Base-by-base conservation (phyloP, 2,113 vertebrate genomes). In the Haemorhous mexicanus region DNA sequence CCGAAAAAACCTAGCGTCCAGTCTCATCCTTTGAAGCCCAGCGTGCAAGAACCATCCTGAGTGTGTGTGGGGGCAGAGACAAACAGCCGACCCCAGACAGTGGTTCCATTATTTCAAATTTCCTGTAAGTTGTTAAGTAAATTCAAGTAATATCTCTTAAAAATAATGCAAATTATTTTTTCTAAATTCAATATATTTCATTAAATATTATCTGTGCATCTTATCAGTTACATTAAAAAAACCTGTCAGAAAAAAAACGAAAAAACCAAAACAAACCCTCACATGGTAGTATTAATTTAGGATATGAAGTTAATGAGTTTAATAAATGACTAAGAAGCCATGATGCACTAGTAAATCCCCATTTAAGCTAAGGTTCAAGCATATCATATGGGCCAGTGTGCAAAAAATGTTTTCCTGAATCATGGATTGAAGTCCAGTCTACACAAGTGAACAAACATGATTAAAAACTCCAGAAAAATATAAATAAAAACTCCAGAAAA, bases 221-320 rank as follows among this genome's bases (percentile, higher is more conserved):
- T 56, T 15, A 32, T 83, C 21, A 37, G n/a, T 44, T 84, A 7
- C 6, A 33, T 47, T 47, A 16, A 18, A 73, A 80, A 43, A 22
- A 15, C 19, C 8, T 69, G 13, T 18, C 46, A 44, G 14, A 14
- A 91, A 30, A 83, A n/a, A 39, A 27, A 5, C 4, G 2, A 4
- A 24, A 13, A 15, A n/a, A 10, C 2, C 3, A 2, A 19, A 9
- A 2, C 9, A 69, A 59, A 16, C 1, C 0, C 1, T 4, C 27
- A 28, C 5, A 11, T 9, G 1, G 0, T 32, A 33, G 10, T 61
- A 17, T 50, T 87, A 50, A 33, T 61, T 73, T 69, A 3, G 4
- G 22, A 30, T 41, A 32, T 21, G 5, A 30, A 37, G 8, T 13
- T 84, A 37, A 66, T 0, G 1, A 87, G 59, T 72, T 7, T 39